A percentile compares a stretch with the other conserved stretches of the same genome.
Evolutionary conservation across 2,113 vertebrate species (phyloP).

Genomic region (Rissa tridactyla): DNA sequence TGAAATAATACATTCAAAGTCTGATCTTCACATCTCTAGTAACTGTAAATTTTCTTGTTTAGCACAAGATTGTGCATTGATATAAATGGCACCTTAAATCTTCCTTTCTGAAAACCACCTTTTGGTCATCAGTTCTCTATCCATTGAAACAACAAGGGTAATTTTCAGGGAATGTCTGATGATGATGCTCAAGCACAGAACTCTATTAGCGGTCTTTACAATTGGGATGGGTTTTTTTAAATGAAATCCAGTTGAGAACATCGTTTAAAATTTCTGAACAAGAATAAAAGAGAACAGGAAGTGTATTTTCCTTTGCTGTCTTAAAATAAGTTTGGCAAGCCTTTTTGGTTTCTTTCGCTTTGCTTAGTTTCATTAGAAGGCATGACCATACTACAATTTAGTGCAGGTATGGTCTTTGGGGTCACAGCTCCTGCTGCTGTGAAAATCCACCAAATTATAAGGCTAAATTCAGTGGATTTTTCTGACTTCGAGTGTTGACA

Average conservation of each 20-base stretch:
- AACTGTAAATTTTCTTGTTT: neutral
- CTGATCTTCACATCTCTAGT: neutral
- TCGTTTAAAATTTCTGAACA: neutral
- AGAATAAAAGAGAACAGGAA: neutral
- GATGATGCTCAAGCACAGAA: neutral
- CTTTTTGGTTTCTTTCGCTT: neutral
- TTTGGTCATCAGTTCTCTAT: neutral
- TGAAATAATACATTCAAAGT: neutral
- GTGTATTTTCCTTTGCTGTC: neutral
- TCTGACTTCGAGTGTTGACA: neutral
- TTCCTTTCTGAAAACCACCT: neutral
- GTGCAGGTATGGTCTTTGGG: neutral
- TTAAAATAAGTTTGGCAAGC: neutral
- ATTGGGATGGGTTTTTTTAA: neutral
- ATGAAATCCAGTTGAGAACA: neutral
- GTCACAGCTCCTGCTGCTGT: neutral
- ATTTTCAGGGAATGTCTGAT: neutral
- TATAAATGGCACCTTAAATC: neutral
- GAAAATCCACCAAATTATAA: neutral
- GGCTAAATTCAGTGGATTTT: neutral
- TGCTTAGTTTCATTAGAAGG: neutral
- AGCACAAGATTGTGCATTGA: neutral
- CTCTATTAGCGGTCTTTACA: neutral
- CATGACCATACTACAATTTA: neutral
- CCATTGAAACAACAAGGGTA: neutral